These are phyloP conservation scores for Thaumatotibia leucotreta DNA, from an alignment of 1,140 invertebrate species.

Conservation along the genomic window DNA sequence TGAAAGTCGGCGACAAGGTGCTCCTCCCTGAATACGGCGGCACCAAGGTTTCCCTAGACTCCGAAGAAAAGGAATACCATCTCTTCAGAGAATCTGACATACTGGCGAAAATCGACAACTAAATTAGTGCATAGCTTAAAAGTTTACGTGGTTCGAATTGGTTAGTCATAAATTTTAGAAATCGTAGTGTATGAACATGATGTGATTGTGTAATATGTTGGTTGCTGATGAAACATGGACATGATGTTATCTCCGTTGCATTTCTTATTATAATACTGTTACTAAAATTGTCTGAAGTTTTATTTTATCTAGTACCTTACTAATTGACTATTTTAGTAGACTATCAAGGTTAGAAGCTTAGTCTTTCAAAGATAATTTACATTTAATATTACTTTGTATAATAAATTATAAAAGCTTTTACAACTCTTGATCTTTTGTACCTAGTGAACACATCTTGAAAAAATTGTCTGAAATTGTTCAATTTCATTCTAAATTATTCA, in stretches of 20 bases:
- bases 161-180: slow-evolving; percentile 50
- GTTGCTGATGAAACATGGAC: slow-evolving; percentile 39
- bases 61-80: slow-evolving; percentile 92
- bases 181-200: slow-evolving; percentile 62
- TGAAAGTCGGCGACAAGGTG: slow-evolving; percentile 95
- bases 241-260: slow-evolving; percentile 65
- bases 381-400: too few relatives aligned
- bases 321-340: too few relatives aligned
- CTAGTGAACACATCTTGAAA: too few relatives aligned
- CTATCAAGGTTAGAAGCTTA: neutral
- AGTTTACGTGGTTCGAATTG: slow-evolving; percentile 54
- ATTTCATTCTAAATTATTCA: too few relatives aligned
- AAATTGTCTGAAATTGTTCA: too few relatives aligned
- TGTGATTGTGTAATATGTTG: slow-evolving; percentile 70
- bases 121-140: slow-evolving; percentile 53
- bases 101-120: slow-evolving; percentile 89
- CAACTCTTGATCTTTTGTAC: too few relatives aligned
- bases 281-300: slow-evolving; percentile 39
- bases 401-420: too few relatives aligned
- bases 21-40: slow-evolving; percentile 99
- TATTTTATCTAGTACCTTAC: slow-evolving; percentile 19
- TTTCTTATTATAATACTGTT: slow-evolving; percentile 73
- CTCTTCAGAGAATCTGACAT: slow-evolving; percentile 98
- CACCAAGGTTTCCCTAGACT: slow-evolving; percentile 86
- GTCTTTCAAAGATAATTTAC: too few relatives aligned